Base-by-base conservation (phyloP, 1,140 invertebrate genomes). In the Leucophenga varia region DNA sequence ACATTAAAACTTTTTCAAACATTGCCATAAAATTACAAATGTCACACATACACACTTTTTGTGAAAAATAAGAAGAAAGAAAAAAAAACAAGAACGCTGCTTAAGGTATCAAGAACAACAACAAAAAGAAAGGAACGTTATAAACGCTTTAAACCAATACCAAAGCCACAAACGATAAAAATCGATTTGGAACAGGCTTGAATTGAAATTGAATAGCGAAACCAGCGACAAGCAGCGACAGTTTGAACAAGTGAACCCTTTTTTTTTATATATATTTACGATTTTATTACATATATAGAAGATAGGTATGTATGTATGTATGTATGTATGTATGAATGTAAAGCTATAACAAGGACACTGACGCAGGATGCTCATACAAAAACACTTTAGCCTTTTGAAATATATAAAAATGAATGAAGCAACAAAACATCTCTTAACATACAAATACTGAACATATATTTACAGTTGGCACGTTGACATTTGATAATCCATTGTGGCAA, bases 401-500 rank as follows among this genome's bases (percentile, higher is more conserved):
- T n/a, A n/a, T n/a, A n/a, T n/a, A n/a, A n/a, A n/a, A n/a, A n/a
- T n/a, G n/a, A n/a, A n/a, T n/a, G n/a, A n/a, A n/a, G n/a, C n/a
- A n/a, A n/a, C n/a, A n/a, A n/a, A n/a, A n/a, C n/a, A n/a, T n/a
- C n/a, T n/a, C n/a, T n/a, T n/a, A n/a, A n/a, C n/a, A n/a, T n/a
- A n/a, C n/a, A n/a, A n/a, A n/a, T n/a, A n/a, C n/a, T n/a, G n/a
- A n/a, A n/a, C n/a, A n/a, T n/a, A n/a, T n/a, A n/a, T n/a, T n/a
- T n/a, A n/a, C n/a, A n/a, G n/a, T n/a, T 51, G 48, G 52, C 63
- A 65, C 61, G 61, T 65, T 65, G 61, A 63, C 59, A 65, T 65
- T 65, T 65, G 61, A 65, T 65, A 65, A 67, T 63, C 61, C 61
- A 65, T 65, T 65, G 61, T 65, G 61, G 61, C 59, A 59, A 54